phyloP scores from a whole-genome alignment of 2,797 vertebrate genomes.

The Rhyacichthys aspro region DNA sequence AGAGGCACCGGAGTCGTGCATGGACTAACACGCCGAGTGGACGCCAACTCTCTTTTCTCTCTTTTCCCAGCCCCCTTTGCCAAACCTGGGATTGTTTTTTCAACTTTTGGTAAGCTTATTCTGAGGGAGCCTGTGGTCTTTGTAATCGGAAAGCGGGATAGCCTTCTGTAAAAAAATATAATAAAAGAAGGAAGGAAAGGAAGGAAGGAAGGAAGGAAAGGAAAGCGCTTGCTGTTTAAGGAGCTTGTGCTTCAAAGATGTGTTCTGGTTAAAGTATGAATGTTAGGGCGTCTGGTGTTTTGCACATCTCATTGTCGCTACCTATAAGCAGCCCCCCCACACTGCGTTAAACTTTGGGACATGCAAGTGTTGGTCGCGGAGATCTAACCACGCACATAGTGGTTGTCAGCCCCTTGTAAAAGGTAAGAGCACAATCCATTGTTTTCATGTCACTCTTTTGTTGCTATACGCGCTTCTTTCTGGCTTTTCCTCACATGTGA shows the following conservation, averaged over 20 bases:
- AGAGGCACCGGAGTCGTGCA: slow-evolving; percentile 87
- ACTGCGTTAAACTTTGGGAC: slow-evolving; percentile 94
- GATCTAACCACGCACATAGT: slow-evolving; percentile 91
- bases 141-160: slow-evolving; percentile 64
- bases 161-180: slow-evolving; percentile 21
- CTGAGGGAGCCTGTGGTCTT: slow-evolving; percentile 66
- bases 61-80: slow-evolving; percentile 71
- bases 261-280: slow-evolving; percentile 88
- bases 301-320: slow-evolving; percentile 79
- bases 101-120: slow-evolving; percentile 81
- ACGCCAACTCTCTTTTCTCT: slow-evolving; percentile 80
- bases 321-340: slow-evolving; percentile 76
- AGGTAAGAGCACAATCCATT: slow-evolving; percentile 89
- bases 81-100: slow-evolving; percentile 81
- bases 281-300: slow-evolving; percentile 85
- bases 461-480: slow-evolving; percentile 51
- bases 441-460: slow-evolving; percentile 64
- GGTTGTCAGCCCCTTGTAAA: slow-evolving; percentile 89
- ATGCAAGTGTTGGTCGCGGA: slow-evolving; percentile 93
- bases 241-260: slow-evolving; percentile 79
- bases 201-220: slow-evolving; percentile 21
- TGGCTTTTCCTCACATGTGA: slow-evolving; percentile 46
- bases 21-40: slow-evolving; percentile 82
- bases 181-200: slow-evolving; percentile 27
- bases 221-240: slow-evolving; percentile 58